Conservation (phyloP, 2,113 vertebrate genomes). For the Copsychus sechellarum region DNA sequence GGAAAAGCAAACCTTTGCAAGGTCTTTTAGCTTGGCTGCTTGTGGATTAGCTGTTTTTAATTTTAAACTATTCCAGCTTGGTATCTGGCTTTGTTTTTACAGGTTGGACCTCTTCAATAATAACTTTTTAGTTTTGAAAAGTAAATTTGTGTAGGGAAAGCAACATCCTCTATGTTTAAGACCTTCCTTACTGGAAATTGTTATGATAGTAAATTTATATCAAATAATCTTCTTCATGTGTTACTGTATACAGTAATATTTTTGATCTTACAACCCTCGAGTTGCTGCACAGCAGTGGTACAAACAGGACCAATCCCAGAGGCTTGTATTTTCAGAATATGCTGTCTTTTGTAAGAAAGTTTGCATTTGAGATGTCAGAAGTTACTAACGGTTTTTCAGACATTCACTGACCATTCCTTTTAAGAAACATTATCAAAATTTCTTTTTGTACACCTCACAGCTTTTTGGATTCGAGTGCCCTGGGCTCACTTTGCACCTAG, state of each 20-base stretch:
- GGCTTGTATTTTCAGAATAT: background rate
- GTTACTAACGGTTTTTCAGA: background rate
- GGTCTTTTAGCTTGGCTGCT: background rate
- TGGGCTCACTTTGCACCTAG: background rate
- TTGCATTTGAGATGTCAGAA: background rate
- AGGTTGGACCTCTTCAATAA: background rate
- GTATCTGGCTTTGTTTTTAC: background rate
- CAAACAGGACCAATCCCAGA: background rate
- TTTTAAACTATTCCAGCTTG: background rate
- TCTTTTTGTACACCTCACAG: background rate
- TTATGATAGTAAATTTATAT: background rate
- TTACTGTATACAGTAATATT: background rate
- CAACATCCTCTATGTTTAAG: background rate
- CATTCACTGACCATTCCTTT: background rate
- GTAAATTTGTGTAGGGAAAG: background rate
- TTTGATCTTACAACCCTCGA: background rate
- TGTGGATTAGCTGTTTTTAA: background rate
- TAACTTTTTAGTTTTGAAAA: background rate
- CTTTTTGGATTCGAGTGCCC: background rate
- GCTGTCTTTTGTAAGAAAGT: background rate
- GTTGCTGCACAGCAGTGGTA: background rate
- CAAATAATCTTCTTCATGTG: background rate
- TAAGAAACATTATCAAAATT: background rate
- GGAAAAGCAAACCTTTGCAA: background rate
- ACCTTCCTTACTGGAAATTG: background rate